Base-by-base conservation (phyloP, 2,113 vertebrate species). In the Oncorhynchus masou region DNA sequence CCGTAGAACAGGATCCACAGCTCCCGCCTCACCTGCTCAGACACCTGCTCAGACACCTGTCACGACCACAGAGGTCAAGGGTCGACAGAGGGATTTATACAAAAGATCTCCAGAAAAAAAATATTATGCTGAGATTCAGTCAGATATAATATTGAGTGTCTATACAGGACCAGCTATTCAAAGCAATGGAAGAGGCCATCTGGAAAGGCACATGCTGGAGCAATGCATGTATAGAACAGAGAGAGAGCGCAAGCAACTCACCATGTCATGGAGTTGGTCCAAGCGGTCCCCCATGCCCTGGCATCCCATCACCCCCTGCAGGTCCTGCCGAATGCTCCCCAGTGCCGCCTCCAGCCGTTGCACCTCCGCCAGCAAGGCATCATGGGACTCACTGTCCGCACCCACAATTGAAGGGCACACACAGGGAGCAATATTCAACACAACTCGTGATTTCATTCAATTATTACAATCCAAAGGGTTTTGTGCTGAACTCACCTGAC, bases 1-100 rank as follows among this genome's bases (percentile, higher is more conserved):
- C 93, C 94, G 0, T 93, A 96, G 67, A 97, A 72, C 81, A 96
- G 75, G 48, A 85, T 70, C 15, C 49, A 89, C 49, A 98, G 66
- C 13, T 94, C 92, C 79, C 95, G 92, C 64, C 71, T 91, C 48
- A 98, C 90, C 73, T 89, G 95, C 13, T 84, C 70, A 3, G 95
- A 94, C 0, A 96, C 93, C 95, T 96, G 77, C 3, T 39, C 34
- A 39, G 34, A 39, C 34, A 39, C 39, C 39, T 45, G 39, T 9
- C 2, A 45, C 39, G 0, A 45, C 39, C 39, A 45, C 39, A 9
- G 9, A 6, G 5, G 62, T 20, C 25, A 67, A 6, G 9, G 7
- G 22, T 45, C 39, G 11, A 45, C 39, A 45, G 39, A 45, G 39
- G 2, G 39, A 45, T 45, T 45, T 45, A 45, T 11, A 45, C 9